phyloP scores from a whole-genome alignment of 2,888 invertebrate genomes.

The Caenorhabditis sinica region DNA sequence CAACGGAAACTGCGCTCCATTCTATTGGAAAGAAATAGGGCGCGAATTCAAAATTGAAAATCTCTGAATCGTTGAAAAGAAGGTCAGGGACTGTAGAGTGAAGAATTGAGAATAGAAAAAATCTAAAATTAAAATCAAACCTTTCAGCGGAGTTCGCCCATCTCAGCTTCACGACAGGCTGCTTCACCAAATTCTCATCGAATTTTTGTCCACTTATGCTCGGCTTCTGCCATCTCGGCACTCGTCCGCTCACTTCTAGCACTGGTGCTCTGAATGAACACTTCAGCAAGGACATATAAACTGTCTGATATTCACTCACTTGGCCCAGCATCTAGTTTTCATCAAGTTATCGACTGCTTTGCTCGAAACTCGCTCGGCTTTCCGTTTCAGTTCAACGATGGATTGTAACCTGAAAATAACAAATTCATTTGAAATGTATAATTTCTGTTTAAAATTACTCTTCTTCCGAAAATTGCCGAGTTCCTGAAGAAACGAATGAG shows the following conservation, averaged over 20 bases:
- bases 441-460: slow-evolving; percentile 15
- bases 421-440: neutral
- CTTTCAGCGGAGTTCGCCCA: slow-evolving; percentile 35
- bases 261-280: slow-evolving; percentile 31
- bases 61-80: neutral
- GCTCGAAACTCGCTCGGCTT: neutral
- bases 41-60: neutral
- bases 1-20: neutral
- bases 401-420: slow-evolving; percentile 32
- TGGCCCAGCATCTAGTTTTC: slow-evolving; percentile 46
- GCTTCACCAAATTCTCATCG: neutral
- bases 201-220: slow-evolving; percentile 30
- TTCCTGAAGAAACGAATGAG: neutral
- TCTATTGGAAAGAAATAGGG: neutral
- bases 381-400: slow-evolving; percentile 26
- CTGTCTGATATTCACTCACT: neutral
- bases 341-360: slow-evolving; percentile 10
- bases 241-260: slow-evolving; percentile 45
- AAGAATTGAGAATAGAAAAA: neutral
- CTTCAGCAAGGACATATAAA: neutral
- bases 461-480: slow-evolving; percentile 19
- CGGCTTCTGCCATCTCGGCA: slow-evolving; percentile 14
- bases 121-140: neutral
- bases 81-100: too few species aligned
- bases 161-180: slow-evolving; percentile 41